phyloP scores from a whole-genome alignment of 2,888 invertebrate genomes.

The Acanthoscelides obtectus region DNA sequence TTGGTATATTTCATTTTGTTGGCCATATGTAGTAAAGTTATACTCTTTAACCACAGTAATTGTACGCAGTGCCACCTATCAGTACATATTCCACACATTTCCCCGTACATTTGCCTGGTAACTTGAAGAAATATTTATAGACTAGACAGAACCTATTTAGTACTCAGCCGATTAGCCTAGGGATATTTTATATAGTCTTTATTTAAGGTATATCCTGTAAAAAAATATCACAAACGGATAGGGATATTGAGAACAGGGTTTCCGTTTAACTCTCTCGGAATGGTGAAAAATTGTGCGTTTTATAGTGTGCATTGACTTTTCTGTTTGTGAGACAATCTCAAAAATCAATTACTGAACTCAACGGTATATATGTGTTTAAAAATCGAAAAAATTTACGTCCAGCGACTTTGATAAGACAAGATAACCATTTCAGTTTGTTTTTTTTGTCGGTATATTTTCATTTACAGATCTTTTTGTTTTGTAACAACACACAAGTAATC shows the following conservation, averaged over 20 bases:
- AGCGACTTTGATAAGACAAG: constrained; percentile 40
- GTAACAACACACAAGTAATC: constrained; percentile 31
- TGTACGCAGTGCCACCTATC: no score
- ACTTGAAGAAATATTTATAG: no score
- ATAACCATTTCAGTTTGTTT: constrained; percentile 42
- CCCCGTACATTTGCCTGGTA: no score
- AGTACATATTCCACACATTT: no score
- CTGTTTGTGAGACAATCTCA: constrained; percentile 44
- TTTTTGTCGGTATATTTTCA: constrained; percentile 1
- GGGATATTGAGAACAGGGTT: constrained; percentile 45
- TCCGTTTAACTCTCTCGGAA: constrained; percentile 8
- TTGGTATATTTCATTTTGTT: no score
- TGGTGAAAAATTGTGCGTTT: constrained; percentile 8
- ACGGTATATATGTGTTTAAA: constrained; percentile 40
- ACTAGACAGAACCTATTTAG: no score
- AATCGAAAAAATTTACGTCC: constrained; percentile 47
- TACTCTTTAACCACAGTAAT: no score
- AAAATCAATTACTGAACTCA: constrained; percentile 34
- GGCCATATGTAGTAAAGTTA: no score
- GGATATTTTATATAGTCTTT: no score
- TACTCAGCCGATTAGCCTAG: no score
- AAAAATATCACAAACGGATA: no score
- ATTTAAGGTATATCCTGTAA: no score
- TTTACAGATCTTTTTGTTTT: constrained; percentile 4
- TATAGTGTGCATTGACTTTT: constrained; percentile 28